Evolutionary conservation across 2,797 vertebrate genomes (phyloP), one percentile per base, ranked within the genome.

Genomic region (Acanthis flammea): DNA sequence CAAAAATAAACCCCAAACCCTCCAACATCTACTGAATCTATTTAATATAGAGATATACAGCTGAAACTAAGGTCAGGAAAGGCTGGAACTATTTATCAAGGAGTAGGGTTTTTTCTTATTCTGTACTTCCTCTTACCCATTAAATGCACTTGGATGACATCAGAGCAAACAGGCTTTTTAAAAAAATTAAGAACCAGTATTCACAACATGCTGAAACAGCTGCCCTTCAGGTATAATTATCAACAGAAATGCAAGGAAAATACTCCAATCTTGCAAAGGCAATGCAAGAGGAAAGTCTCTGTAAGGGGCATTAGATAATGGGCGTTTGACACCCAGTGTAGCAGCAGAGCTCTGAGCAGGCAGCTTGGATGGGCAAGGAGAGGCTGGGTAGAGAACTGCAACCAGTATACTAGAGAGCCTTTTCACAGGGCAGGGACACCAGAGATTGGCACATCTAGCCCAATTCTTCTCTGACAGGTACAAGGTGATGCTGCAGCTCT

Each of bases 221-320:
- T 78, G 13, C n/a, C 55, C 22, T 50, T 88, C 55, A 92, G 5
- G 9, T 80, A 19, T 12, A 45, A 78, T 22, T 41, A 77, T 19
- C 39, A 57, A 80, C 3, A 57, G 41, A 78, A 88, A 73, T 5
- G 9, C 41, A 83, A 28, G 10, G 25, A 88, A 88, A 86, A 48
- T n/a, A 72, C 15, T 67, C 25, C 61, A 33, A 4, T 31, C 61
- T 55, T 82, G 63, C 35, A 90, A 82, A 79, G 17, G 21, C 60
- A 88, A 44, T 10, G 19, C 47, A 76, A 82, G 51, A 62, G 10
- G 4, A 39, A 76, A 58, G 6, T 12, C 27, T 55, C 70, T 50
- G 45, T 0, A 0, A 53, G n/a, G 13, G 17, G 7, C 33, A 60
- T 37, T 28, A 48, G 1, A 1, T 5, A 41, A 4, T 5, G 23